Evolutionary conservation across 2,113 vertebrate genomes (phyloP), one percentile per base, ranked within the genome.

Genomic region (Grus americana): DNA sequence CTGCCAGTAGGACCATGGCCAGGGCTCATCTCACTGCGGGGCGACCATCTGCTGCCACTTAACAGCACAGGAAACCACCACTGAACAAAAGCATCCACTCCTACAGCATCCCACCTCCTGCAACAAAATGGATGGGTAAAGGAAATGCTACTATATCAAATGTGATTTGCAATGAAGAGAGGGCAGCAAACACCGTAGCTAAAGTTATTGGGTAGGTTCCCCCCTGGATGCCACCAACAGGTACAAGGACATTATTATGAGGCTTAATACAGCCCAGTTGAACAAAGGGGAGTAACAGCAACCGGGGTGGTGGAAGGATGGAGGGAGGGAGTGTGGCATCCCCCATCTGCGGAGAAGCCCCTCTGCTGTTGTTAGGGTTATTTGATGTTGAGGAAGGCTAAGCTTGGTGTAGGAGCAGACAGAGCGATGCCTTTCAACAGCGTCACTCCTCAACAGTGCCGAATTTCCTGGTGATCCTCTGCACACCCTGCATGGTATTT

Each of bases 21-120:
- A 92, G 96, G 92, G 95, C 94, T 98, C 97, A 97, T 97, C 93
- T 96, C 92, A 94, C 87, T 96, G 94, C 86, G 0, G 96, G 90
- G 88, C 44, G 88, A 96, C 97, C 97, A 97, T 97, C 97, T 97
- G 96, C 97, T 97, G 93, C 92, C 96, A 97, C 96, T 97, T 97
- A 97, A 97, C 96, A 85, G 80, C 92, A 94, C 94, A 97, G 94
- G 95, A 97, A 98, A 97, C 96, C 92, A 98, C 89, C 88, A 70
- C 90, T 62, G 95, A 98, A 97, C 85, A 92, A 97, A 96, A 97
- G 93, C 94, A 91, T 92, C 88, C 95, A 70, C 59, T 95, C 67
- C 18, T 81, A 82, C 73, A 93, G 88, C 92, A 95, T 94, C 92
- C 58, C 76, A 95, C 92, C 92, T 95, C 89, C 93, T 96, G 92